Base-by-base conservation (phyloP, 2,888 invertebrate species). In the Dugesia japonica region DNA sequence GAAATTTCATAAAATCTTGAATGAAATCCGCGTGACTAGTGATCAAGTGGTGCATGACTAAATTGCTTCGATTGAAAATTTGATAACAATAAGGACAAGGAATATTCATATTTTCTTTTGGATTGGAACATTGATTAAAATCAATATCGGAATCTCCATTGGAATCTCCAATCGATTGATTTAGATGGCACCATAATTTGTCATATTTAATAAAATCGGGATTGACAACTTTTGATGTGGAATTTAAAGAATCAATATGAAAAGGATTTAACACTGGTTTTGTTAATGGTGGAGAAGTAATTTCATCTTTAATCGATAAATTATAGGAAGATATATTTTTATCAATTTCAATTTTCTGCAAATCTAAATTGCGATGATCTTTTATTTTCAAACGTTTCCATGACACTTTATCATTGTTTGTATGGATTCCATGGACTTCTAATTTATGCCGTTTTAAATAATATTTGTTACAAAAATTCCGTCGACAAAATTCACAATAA, bases 81-180 rank as follows among this genome's bases (percentile, higher is more conserved):
- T 56, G 56, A 56, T 56, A 56, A 56, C 56, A 56, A 56, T 56
- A 56, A 9, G 56, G 56, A n/a, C 56, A 56, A 56, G 56, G 56
- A 56, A 56, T 56, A 56, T 56, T 56, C 23, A 56, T 56, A n/a
- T 56, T 56, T 56, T 56, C 56, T 56, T 56, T 56, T 1, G 56
- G 56, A 23, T 56, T 56, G 1, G 17, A 13, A n/a, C 56, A 56
- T 20, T 4, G 56, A 56, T 56, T 56, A n/a, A 56, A 56, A 7
- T 56, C 56, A n/a, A 20, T n/a, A 9, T 56, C 56, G 4, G 56
- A 56, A 20, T 56, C 56, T 4, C 9, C 56, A 23, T 56, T 56
- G 20, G 56, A 56, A 20, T 56, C 56, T 56, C 56, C 56, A 23
- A 56, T 1, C n/a, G 56, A 20, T n/a, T 56, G 56, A n/a, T 56